Evolutionary conservation across 2,888 invertebrate genomes (phyloP), one percentile per base, ranked within the genome.

Genomic region (Tineola bisselliella): DNA sequence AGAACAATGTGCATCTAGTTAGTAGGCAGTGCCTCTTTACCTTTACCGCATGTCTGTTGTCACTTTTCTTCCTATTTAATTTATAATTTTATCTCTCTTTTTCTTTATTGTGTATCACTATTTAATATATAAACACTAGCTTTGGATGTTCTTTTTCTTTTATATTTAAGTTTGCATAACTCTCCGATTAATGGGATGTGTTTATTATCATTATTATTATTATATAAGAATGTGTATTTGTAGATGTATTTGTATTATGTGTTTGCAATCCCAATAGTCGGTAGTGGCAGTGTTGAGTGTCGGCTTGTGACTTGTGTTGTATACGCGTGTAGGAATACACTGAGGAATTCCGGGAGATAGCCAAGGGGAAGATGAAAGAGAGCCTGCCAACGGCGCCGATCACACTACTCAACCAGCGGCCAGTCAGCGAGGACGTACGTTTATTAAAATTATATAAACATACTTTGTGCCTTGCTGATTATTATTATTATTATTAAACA

Each of bases 331-430:
- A 97, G 97, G 97, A 97, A 88, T 97, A 97, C 89, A 95, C 95
- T 70, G 97, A 97, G 89, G 97, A 97, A 89, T 97, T 97, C 89
- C 92, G 97, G 77, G 97, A 97, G 89, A 97, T 97, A 89, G 94
- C 95, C 80, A 96, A 96, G 89, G 95, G 95, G 78, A 96, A 95
- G 89, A 94, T 94, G 71, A 96, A 95, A 91, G 96, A 95, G 88
- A 93, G 95, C 72, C 90, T 95, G 70, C 95, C 96, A 70, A 94
- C 95, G 73, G 96, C 96, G 69, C 93, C 93, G 83, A 97, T 97
- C 87, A 96, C 95, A 71, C 91, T 97, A 79, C 95, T 97, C 88
- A 96, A 97, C 90, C 97, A 97, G 86, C 92, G 96, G 72, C 94
- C 95, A 66, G 96, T 97, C 84, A 94, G 94, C 88, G 97, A 97